These are phyloP conservation scores for Tineola bisselliella DNA, from an alignment of 2,888 invertebrate species.

Conservation along the genomic window DNA sequence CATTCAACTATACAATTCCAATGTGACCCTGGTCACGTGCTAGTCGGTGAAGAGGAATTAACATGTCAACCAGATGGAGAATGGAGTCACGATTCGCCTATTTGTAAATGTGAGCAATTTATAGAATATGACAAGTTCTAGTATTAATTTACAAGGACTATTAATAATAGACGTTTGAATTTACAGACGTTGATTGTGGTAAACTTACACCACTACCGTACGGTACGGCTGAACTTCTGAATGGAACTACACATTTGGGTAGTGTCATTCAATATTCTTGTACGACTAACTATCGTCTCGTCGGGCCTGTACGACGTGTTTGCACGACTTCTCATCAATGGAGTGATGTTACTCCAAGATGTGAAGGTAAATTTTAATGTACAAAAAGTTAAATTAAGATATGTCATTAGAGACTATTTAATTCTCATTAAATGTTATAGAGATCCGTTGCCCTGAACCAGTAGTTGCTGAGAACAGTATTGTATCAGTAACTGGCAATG, in stretches of 20 bases:
- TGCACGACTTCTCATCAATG: conserved; percentile 82
- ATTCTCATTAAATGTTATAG: conserved; percentile 45
- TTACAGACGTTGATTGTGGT: conserved; percentile 86
- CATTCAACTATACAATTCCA: conserved; percentile 89
- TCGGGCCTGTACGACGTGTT: conserved; percentile 75
- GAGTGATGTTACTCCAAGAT: conserved; percentile 86
- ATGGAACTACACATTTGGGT: conserved; percentile 82
- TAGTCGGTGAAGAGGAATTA: conserved; percentile 76
- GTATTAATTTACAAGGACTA: no score
- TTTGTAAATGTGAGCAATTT: conserved; percentile 77
- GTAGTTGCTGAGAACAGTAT: conserved; percentile 84
- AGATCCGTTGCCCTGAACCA: conserved; percentile 89
- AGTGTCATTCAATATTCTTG: conserved; percentile 85
- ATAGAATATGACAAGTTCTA: not conserved
- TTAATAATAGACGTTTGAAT: no score
- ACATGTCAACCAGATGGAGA: conserved; percentile 81
- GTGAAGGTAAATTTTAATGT: no score
- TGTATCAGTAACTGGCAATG: conserved; percentile 89
- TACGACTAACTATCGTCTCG: conserved; percentile 79
- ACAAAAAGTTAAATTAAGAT: no score
- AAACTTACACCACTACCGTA: conserved; percentile 81
- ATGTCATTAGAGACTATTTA: no score
- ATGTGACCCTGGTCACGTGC: conserved; percentile 84
- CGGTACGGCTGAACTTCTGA: conserved; percentile 79
- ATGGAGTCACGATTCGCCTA: conserved; percentile 85